Evolutionary conservation across 2,888 invertebrate genomes (phyloP).

Genomic region (Eilema sororculum): DNA sequence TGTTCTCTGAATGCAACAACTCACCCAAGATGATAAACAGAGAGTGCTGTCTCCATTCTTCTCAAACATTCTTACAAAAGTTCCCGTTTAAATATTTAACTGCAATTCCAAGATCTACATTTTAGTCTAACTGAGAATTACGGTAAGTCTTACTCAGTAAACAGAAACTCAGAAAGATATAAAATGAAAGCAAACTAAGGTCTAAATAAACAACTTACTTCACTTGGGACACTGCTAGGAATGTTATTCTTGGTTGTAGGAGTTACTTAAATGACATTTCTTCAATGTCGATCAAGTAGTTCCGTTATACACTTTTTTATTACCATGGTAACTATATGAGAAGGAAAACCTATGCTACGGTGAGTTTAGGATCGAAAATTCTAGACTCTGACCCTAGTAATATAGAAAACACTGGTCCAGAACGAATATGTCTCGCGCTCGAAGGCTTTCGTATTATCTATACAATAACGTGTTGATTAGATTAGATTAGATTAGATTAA

Average conservation of each 20-base stretch:
- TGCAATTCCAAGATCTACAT: conserved; percentile 14
- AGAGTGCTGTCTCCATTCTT: not conserved
- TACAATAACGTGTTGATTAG: too few relatives aligned
- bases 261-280: not conserved
- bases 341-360: too few relatives aligned
- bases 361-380: too few relatives aligned
- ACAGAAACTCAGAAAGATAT: conserved; percentile 3
- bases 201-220: conserved; percentile 3
- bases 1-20: not conserved
- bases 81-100: conserved; percentile 34
- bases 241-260: not conserved
- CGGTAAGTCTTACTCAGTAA: not conserved
- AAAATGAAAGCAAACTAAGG: conserved; percentile 6
- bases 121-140: conserved; percentile 13
- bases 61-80: conserved; percentile 1
- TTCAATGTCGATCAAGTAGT: not conserved
- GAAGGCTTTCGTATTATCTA: too few relatives aligned
- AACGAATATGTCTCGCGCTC: too few relatives aligned
- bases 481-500: too few relatives aligned
- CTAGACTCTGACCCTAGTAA: too few relatives aligned
- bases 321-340: too few relatives aligned
- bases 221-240: not conserved
- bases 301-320: too few relatives aligned
- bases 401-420: too few relatives aligned
- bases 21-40: not conserved